These are phyloP conservation scores for Encarsia formosa DNA, from an alignment of 2,888 invertebrate genomes.

Conservation along the genomic window DNA sequence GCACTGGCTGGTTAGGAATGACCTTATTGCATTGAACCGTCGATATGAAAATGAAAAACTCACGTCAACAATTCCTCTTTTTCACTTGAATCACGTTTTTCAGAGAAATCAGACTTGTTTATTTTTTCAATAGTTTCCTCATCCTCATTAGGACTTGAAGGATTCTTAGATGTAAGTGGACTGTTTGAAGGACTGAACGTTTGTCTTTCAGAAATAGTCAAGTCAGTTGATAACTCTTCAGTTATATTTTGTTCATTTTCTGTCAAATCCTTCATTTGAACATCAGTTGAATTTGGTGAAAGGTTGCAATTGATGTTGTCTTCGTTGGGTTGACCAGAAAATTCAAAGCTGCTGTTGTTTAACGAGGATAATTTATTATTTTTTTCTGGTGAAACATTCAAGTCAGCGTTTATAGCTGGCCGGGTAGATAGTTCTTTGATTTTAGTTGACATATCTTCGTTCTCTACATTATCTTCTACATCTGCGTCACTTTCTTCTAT, in stretches of 20 bases:
- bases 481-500: constrained; percentile 77
- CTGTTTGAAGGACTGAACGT: constrained; percentile 39
- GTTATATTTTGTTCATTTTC: constrained; percentile 18
- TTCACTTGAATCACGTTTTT: constrained; percentile 13
- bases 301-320: constrained; percentile 9
- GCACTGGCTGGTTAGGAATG: too few relatives aligned
- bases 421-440: constrained; percentile 44
- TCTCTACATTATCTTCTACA: constrained; percentile 68
- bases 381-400: background rate
- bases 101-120: constrained; percentile 2
- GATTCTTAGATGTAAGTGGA: constrained; percentile 54
- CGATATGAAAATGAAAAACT: too few relatives aligned
- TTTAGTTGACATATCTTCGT: constrained; percentile 47
- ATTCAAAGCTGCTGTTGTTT: background rate
- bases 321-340: background rate
- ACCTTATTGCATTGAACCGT: too few relatives aligned
- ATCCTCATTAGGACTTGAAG: constrained; percentile 51
- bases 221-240: constrained; percentile 32
- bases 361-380: too few relatives aligned
- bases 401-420: constrained; percentile 6
- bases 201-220: constrained; percentile 37
- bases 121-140: constrained; percentile 11
- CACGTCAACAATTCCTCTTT: constrained; percentile 13
- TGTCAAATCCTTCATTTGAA: constrained; percentile 30
- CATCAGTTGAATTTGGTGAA: constrained; percentile 31